Evolutionary conservation across 2,113 vertebrate genomes (phyloP), one percentile per base, ranked within the genome.

Genomic region (Formicarius rufipectus): DNA sequence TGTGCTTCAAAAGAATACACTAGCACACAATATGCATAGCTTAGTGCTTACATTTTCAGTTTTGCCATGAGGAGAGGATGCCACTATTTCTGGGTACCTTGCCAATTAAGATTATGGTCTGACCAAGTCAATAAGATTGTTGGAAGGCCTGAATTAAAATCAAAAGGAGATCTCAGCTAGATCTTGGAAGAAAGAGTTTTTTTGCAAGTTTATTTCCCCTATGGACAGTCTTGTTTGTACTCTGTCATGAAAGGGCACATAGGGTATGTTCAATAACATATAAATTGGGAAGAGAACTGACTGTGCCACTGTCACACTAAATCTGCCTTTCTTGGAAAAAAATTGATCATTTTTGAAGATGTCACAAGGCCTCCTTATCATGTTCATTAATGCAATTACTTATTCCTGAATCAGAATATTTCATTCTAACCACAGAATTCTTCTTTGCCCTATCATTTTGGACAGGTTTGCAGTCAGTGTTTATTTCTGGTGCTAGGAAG

Each of bases 331-430:
- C 42, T 22, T 62, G 21, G 35, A 59, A 50, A 76, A 72, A 74
- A 64, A 14, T 1, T 0, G 0, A 20, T 31, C 1, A 18, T 20
- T 73, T 90, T 73, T 50, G 23, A 59, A 45, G 22, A 45, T 35
- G 39, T 25, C 45, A 66, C 28, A 49, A 66, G 18, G 14, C 42
- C 19, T 83, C 45, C 14, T 31, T 73, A 62, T 45, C 12, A 12
- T 14, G 80, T 72, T 23, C 28, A 84, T 73, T 77, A 66, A 76
- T 33, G 31, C 4, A 72, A 56, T 64, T 49, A 60, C 10, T 79
- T 79, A 47, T 76, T 85, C 21, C 22, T 23, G 8, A 69, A 80
- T 53, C 63, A 49, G 9, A 77, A 69, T 40, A 5, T 39, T 73
- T 89, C 31, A 17, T 64, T 83, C 44, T 44, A 44, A 87, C 6